Evolutionary conservation across 2,888 invertebrate species (phyloP).

Genomic region (Drosophila phalerata): DNA sequence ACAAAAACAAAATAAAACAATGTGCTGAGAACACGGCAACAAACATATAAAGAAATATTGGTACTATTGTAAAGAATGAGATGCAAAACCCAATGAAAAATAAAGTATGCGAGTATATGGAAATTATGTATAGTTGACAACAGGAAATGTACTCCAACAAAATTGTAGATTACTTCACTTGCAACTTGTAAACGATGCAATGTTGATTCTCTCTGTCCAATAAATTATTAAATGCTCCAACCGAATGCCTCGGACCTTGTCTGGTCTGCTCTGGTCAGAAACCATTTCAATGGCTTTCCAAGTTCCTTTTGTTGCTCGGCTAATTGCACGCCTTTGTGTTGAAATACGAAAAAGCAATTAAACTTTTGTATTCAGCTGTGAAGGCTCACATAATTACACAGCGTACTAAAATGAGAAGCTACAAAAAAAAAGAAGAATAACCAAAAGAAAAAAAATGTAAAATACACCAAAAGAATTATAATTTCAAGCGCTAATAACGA

Average conservation of each 20-base stretch:
- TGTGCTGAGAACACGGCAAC: constrained; percentile 1
- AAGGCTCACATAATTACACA: constrained; percentile 66
- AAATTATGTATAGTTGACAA: constrained; percentile 57
- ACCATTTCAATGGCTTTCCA: constrained; percentile 32
- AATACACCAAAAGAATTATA: constrained; percentile 38
- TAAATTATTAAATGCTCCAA: constrained; percentile 49
- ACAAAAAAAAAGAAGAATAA: constrained; percentile 33
- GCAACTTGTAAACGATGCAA: constrained; percentile 9
- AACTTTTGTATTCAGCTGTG: constrained; percentile 68
- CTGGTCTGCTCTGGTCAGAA: constrained; percentile 8
- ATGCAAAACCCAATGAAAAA: constrained; percentile 46
- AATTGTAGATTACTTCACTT: constrained; percentile 34
- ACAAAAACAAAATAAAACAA: constrained; percentile 24
- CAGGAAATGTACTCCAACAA: constrained; percentile 21
- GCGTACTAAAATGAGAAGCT: constrained; percentile 33
- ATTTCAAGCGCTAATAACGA: constrained; percentile 44
- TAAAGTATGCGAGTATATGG: constrained; percentile 46
- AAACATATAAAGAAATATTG: constrained; percentile 15
- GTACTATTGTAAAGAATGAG: constrained; percentile 21
- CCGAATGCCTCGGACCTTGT: constrained; percentile 2
- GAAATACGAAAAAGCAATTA: constrained; percentile 73
- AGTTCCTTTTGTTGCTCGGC: constrained; percentile 45
- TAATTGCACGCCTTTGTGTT: constrained; percentile 70
- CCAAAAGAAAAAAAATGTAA: constrained; percentile 20
- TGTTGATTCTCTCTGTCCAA: constrained; percentile 29